Percentiles rank a stretch among this genome's conserved stretches.
Evolutionary conservation across 1,140 invertebrate genomes (phyloP).

Genomic region (Papilio helenus): DNA sequence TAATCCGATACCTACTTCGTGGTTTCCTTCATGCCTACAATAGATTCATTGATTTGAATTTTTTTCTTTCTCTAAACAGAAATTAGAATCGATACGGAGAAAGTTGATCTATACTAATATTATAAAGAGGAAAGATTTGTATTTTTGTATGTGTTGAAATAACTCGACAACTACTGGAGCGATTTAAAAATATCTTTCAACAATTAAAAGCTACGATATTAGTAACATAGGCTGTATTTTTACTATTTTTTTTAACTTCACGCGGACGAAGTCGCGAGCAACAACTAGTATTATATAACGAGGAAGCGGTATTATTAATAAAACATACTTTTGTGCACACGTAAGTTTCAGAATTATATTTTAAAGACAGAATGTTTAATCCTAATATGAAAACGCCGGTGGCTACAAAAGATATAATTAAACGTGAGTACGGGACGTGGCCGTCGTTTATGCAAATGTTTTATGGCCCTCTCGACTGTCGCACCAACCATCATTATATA

Average conservation of each 20-base stretch:
- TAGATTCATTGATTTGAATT: constrained; percentile 59
- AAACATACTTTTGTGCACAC: too few relatives aligned
- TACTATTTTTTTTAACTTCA: too few relatives aligned
- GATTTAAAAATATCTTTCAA: too few relatives aligned
- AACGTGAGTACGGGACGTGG: constrained; percentile 49
- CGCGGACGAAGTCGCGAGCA: too few relatives aligned
- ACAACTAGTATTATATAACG: not conserved
- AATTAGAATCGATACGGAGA: constrained; percentile 21
- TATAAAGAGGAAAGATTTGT: too few relatives aligned
- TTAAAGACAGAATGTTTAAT: constrained; percentile 11
- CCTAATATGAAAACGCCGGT: constrained; percentile 47
- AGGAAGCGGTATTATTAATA: too few relatives aligned
- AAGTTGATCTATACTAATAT: not conserved
- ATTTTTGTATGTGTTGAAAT: too few relatives aligned
- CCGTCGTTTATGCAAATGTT: constrained; percentile 68
- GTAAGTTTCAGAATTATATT: too few relatives aligned
- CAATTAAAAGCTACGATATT: too few relatives aligned
- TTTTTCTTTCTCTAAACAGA: constrained; percentile 55
- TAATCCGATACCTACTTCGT: constrained; percentile 51
- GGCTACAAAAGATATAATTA: constrained; percentile 54
- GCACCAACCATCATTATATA: too few relatives aligned
- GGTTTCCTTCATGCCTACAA: constrained; percentile 46
- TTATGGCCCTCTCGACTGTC: constrained; percentile 53
- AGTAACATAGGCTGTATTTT: too few relatives aligned
- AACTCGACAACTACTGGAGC: too few relatives aligned